These are phyloP conservation scores for Watsonalla binaria DNA, from an alignment of 2,888 invertebrate species.

Conservation along the genomic window DNA sequence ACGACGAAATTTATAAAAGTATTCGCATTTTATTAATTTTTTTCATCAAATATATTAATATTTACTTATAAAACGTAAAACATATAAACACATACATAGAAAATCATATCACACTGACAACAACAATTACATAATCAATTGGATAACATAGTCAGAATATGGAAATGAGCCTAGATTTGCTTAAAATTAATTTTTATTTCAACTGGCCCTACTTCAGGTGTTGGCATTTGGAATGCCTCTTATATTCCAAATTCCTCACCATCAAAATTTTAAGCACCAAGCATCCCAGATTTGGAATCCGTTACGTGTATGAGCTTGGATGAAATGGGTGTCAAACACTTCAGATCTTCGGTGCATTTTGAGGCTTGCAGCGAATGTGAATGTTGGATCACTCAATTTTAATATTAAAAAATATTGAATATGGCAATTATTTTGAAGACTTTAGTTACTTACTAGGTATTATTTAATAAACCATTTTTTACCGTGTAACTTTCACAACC, in stretches of 20 bases:
- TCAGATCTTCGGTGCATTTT: too few species aligned
- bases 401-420: too few species aligned
- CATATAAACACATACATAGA: constrained; percentile 50
- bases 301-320: too few species aligned
- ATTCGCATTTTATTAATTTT: constrained; percentile 60
- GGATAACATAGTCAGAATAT: constrained; percentile 27
- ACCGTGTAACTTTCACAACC: neutral
- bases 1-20: constrained; percentile 47
- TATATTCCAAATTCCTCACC: too few species aligned
- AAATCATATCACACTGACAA: constrained; percentile 65
- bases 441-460: too few species aligned
- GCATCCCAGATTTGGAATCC: too few species aligned
- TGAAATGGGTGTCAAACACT: too few species aligned
- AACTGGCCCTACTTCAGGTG: neutral
- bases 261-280: too few species aligned
- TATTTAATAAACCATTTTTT: too few species aligned
- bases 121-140: constrained; percentile 34
- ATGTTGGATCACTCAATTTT: neutral
- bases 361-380: too few species aligned
- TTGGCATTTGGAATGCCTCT: too few species aligned
- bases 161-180: constrained; percentile 10
- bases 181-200: neutral
- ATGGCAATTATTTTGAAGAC: too few species aligned
- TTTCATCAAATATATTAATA: constrained; percentile 70
- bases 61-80: constrained; percentile 62